Evolutionary conservation across 2,113 vertebrate genomes (phyloP), one percentile per base, ranked within the genome.

Genomic region (Lagopus muta): DNA sequence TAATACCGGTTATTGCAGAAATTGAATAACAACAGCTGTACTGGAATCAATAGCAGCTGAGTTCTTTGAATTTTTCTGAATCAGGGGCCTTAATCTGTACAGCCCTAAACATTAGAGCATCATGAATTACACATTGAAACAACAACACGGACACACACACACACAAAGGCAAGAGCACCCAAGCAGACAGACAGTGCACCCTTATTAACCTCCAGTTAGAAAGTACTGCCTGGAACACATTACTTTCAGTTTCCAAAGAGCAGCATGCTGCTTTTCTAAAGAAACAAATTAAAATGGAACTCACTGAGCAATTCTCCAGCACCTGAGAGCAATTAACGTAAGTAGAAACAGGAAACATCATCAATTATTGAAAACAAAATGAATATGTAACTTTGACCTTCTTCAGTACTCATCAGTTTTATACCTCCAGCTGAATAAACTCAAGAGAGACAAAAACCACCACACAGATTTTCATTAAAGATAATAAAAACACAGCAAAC

Each of bases 351-450:
- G 95, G 96, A 97, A 97, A 95, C 91, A 92, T 95, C 75, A 97
- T 98, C 83, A 97, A 97, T 98, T 97, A 98, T 98, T 98, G 96
- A 98, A 97, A 98, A 90, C 93, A 96, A 97, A 98, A 97, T 97
- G 91, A 97, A 97, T 97, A 97, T 94, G 93, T 95, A 97, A 97
- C 92, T 90, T 25, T 97, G 96, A 96, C 95, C 95, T 98, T 97
- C 95, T 96, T 90, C 86, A 95, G 79, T 86, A 95, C 93, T 95
- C 89, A 72, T 87, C 90, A 83, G 78, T 90, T 98, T 97, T 92
- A 78, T 93, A 85, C 69, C 78, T 94, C 60, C 87, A 96, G 86
- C 94, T 97, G 94, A 97, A 92, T 89, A 96, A 97, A 95, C 90
- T 94, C 93, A 64, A 10, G 92, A 88, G 82, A 94, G 30, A 88